Base-by-base conservation (phyloP, 2,888 invertebrate genomes). In the Pteria penguin region DNA sequence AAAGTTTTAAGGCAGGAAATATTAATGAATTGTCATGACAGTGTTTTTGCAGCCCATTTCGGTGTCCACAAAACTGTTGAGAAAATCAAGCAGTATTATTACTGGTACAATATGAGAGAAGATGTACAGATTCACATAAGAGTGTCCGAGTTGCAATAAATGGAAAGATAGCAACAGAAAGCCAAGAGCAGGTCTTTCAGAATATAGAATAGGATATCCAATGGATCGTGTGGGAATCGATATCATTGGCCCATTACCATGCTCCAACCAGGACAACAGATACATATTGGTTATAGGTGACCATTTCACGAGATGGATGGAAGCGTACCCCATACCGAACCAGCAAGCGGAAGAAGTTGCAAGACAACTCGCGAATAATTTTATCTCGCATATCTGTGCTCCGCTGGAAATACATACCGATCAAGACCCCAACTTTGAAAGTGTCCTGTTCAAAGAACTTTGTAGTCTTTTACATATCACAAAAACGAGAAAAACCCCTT, bases 241-340 rank as follows among this genome's bases (percentile, higher is more conserved):
- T 45, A 45, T 65, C 4, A 65, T 65, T 65, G 4, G 36, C 27
- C 65, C 65, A 11, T 65, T 65, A 45, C 45, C 65, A 5, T 1
- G 11, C 2, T 36, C 52, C 4, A 18, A 45, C 5, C 36, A 45
- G 18, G 45, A 65, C 26, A 65, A 74, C 52, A 24, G 14, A 24
- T 74, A 60, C 32, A 52, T 73, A 11, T 36, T 67, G 24, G 63
- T 65, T 14, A 36, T 72, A 2, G 63, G 26, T 32, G 65, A 65
- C 55, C 22, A 65, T 24, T 72, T 72, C 36, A 55, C 65, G 3
- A 1, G 33, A 5, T 66, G 55, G 65, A 55, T 72, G 62, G 72
- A 58, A 45, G 52, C 24, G 4, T 58, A 62, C 24, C 26, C 57
- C 5, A 11, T 72, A 14, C 57, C 72, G 8, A 26, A 52, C n/a